Percentiles rank a stretch among this genome's conserved stretches.
phyloP scores from a whole-genome alignment of 1,140 invertebrate species.

The Teleogryllus occipitalis region DNA sequence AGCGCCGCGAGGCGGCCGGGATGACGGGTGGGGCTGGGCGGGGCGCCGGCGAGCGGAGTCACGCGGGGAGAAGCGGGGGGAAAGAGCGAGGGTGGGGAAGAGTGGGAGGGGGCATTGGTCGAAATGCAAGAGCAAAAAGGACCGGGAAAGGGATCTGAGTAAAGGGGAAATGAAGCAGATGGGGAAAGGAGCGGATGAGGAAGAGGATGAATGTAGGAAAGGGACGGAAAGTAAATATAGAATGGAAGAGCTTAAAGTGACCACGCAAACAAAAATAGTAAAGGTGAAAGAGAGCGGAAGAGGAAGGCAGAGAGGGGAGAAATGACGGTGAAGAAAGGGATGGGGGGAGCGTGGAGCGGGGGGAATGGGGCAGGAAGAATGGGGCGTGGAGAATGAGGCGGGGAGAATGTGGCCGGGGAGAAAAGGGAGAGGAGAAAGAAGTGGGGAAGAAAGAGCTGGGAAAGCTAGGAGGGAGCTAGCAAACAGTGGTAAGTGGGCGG shows the following conservation, averaged over 20 bases:
- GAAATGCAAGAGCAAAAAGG: neutral
- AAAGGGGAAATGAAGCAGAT: neutral
- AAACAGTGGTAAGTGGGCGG: too few species aligned
- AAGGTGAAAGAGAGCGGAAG: neutral
- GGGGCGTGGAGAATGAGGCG: neutral
- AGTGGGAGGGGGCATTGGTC: neutral
- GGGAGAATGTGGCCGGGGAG: neutral
- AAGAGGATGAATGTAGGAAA: neutral
- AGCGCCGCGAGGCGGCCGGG: too few species aligned
- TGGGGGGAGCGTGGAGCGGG: neutral
- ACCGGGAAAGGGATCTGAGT: neutral
- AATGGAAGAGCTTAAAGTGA: neutral
- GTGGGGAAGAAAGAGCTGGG: neutral
- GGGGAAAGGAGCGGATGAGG: neutral
- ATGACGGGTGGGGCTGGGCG: too few species aligned
- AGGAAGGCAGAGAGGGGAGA: too few species aligned
- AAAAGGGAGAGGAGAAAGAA: neutral
- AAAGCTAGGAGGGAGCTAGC: neutral
- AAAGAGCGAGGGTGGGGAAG: neutral
- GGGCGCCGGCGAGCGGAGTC: too few species aligned
- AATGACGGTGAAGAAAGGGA: neutral
- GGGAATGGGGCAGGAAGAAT: neutral
- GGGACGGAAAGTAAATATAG: neutral
- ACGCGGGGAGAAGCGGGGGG: neutral
- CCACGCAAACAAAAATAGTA: neutral